phyloP scores from a whole-genome alignment of 1,140 invertebrate species.

The Polypedilum vanderplanki region DNA sequence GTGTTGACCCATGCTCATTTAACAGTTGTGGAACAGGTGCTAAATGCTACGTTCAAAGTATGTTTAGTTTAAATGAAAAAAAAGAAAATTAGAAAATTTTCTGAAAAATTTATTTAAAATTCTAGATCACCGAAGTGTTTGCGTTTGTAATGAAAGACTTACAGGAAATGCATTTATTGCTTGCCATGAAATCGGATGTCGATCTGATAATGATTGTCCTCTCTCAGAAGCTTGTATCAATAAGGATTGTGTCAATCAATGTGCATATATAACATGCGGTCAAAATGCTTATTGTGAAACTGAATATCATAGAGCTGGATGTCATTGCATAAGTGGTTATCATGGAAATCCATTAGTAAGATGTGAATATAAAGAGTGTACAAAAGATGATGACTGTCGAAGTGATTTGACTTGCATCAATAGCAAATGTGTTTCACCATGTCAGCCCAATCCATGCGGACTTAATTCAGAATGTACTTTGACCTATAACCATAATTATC shows the following conservation, averaged over 20 bases:
- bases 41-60: slow-evolving; percentile 63
- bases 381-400: slow-evolving; percentile 62
- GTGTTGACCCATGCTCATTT: slow-evolving; percentile 66
- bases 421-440: slow-evolving; percentile 71
- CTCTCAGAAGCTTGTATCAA: slow-evolving; percentile 76
- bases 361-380: slow-evolving; percentile 74
- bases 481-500: slow-evolving; percentile 59
- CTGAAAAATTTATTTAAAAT: no score
- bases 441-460: slow-evolving; percentile 50
- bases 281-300: slow-evolving; percentile 67
- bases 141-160: slow-evolving; percentile 73
- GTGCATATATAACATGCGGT: slow-evolving; percentile 73
- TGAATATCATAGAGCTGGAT: slow-evolving; percentile 65
- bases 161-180: slow-evolving; percentile 76
- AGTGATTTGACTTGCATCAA: slow-evolving; percentile 66
- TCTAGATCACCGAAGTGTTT: slow-evolving; percentile 69
- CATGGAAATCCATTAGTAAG: slow-evolving; percentile 65
- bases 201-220: slow-evolving; percentile 75
- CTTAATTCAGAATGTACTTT: slow-evolving; percentile 62
- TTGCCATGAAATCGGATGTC: slow-evolving; percentile 76
- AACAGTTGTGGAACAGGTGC: slow-evolving; percentile 73
- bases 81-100: no score
- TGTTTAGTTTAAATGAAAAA: background rate
- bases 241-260: slow-evolving; percentile 73
- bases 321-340: slow-evolving; percentile 68